A percentile compares a stretch with the other conserved stretches of the same genome.
phyloP scores from a whole-genome alignment of 2,113 vertebrate genomes.

The Lamprologus callipterus region DNA sequence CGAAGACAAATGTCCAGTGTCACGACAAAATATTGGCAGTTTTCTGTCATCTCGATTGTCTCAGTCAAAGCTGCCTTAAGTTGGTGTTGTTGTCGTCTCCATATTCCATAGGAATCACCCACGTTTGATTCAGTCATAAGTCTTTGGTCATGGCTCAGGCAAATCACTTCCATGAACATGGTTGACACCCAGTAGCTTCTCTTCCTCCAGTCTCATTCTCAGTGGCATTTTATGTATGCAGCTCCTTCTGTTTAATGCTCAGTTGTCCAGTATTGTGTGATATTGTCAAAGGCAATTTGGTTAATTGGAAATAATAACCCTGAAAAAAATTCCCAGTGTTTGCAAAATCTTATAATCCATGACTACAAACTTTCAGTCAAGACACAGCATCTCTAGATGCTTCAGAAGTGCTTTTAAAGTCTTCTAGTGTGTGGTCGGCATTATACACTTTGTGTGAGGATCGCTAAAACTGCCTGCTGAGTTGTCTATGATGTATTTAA shows the following conservation, averaged over 20 bases:
- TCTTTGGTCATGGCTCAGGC: background rate
- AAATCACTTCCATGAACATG: background rate
- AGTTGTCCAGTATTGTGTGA: background rate
- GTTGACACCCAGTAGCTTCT: background rate
- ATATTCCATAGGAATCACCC: background rate
- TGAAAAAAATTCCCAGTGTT: background rate
- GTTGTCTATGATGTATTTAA: background rate
- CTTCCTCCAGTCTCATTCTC: background rate
- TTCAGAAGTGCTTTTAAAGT: background rate
- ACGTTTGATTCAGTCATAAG: background rate
- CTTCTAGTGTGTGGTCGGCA: background rate
- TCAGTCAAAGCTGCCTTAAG: background rate
- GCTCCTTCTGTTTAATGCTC: background rate
- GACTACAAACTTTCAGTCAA: background rate
- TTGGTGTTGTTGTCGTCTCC: background rate
- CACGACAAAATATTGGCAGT: background rate
- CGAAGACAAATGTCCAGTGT: rapidly evolving
- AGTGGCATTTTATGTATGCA: background rate
- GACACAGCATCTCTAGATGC: rapidly evolving
- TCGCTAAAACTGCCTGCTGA: background rate
- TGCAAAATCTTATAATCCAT: background rate
- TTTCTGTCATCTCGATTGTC: background rate
- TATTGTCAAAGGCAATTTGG: background rate
- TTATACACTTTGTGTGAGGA: background rate
- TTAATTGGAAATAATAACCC: background rate